Base-by-base conservation (phyloP, 2,888 invertebrate species). In the Cryptophagus acutangulus region DNA sequence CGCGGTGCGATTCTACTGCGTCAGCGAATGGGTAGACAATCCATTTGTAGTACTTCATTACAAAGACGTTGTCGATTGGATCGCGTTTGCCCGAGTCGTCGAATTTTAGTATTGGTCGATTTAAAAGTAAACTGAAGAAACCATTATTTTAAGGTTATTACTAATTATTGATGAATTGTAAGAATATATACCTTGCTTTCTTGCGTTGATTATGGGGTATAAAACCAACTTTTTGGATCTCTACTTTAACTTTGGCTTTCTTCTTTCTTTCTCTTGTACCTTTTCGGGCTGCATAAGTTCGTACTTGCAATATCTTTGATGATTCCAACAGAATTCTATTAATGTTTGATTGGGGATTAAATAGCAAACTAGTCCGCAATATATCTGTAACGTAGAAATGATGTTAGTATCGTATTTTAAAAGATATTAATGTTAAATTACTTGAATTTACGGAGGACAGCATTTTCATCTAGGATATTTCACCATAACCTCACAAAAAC, bases 221-320 rank as follows among this genome's bases (percentile, higher is more conserved):
- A 52, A 84, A 85, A 30, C 80, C 84, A 38, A 83, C 73, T 74
- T 88, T 88, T 48, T 82, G 77, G 6, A 82, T 76, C 64, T 83
- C 85, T 18, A 79, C 76, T 69, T 86, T 86, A 17, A 84, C 82
- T 71, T 86, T 87, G 8, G 60, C 81, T 39, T 84, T 84, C 36
- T 77, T 77, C 17, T 81, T 81, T 55, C 79, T 82, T 35, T 85
- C 87, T 49, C 89, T 77, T 2, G 88, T 89, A 36, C 89, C 87
- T 68, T 85, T 89, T 46, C 90, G 77, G 1, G 89, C 89, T 2
- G 88, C 87, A 71, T 82, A 85, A 49, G 73, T 52, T 33, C 70
- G 52, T 8, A 57, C 38, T 48, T 47, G 52, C 14, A 52, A 25
- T 9, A 20, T 25, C 16, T 26, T 30, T 39, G 14, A 9, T 8